These are phyloP conservation scores for Mechanitis messenoides DNA, from an alignment of 2,888 invertebrate species.

Conservation along the genomic window DNA sequence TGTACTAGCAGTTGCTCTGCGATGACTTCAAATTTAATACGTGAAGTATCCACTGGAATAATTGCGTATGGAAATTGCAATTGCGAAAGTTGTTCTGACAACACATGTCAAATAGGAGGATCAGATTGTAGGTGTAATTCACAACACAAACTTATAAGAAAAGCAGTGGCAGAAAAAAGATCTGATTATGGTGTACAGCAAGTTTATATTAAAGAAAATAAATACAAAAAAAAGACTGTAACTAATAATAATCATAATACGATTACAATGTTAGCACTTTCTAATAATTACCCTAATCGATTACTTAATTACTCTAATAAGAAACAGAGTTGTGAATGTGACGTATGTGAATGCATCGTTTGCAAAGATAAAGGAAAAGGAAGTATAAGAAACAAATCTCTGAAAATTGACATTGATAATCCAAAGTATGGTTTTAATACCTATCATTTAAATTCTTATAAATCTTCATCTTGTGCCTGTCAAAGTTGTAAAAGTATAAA, in stretches of 20 bases:
- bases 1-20: constrained; percentile 37
- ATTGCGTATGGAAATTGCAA: constrained; percentile 39
- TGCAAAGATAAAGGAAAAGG: constrained; percentile 35
- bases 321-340: constrained; percentile 34
- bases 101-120: constrained; percentile 40
- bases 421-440: constrained; percentile 1
- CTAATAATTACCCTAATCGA: constrained; percentile 29
- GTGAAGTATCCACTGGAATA: constrained; percentile 44
- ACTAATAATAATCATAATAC: constrained; percentile 28
- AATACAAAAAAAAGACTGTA: constrained; percentile 1
- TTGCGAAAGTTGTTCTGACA: constrained; percentile 44
- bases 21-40: constrained; percentile 34
- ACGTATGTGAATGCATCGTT: constrained; percentile 42
- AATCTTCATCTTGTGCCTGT: constrained; percentile 37
- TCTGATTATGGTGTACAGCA: constrained; percentile 48
- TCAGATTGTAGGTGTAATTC: constrained; percentile 44
- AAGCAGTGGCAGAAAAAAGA: constrained; percentile 41
- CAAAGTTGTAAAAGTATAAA: constrained; percentile 26
- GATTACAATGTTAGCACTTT: constrained; percentile 41
- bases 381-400: neutral
- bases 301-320: constrained; percentile 9
- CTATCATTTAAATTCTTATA: constrained; percentile 24
- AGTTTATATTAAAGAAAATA: constrained; percentile 27
- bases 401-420: constrained; percentile 15
- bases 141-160: constrained; percentile 39